A percentile compares a stretch with the other conserved stretches of the same genome.
phyloP scores from a whole-genome alignment of 2,113 vertebrate species.

The Okapia johnstoni region DNA sequence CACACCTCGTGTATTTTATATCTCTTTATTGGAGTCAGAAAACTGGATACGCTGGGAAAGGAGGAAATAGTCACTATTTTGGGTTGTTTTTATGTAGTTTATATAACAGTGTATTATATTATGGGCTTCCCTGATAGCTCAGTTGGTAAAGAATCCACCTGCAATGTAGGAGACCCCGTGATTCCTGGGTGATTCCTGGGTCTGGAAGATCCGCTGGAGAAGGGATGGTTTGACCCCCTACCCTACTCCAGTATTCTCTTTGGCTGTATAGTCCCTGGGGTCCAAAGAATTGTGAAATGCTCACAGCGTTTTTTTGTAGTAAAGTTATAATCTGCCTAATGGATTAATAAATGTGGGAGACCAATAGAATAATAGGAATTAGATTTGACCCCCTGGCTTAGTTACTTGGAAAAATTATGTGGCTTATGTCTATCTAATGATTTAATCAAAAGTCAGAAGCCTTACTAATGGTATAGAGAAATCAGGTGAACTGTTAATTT shows the following conservation, averaged over 20 bases:
- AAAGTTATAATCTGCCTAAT: too few species aligned
- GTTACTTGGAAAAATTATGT: background rate
- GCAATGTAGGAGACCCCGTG: background rate
- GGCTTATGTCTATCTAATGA: background rate
- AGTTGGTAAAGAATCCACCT: background rate
- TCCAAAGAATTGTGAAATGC: background rate
- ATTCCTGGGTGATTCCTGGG: background rate
- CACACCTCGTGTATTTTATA: background rate
- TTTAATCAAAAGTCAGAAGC: background rate
- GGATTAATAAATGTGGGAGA: too few species aligned
- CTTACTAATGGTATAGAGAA: background rate
- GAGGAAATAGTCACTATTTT: background rate
- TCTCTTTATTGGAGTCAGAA: background rate
- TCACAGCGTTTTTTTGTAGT: too few species aligned
- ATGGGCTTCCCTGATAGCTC: background rate
- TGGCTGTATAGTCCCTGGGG: background rate
- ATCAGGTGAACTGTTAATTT: background rate
- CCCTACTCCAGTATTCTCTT: background rate
- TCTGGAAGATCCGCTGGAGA: background rate
- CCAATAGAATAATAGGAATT: background rate
- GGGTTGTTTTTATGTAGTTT: background rate
- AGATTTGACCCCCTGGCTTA: background rate
- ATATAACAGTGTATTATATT: background rate
- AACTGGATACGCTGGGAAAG: background rate
- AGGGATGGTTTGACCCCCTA: background rate